Base-by-base conservation (phyloP, 2,113 vertebrate genomes). In the Crocuta crocuta region DNA sequence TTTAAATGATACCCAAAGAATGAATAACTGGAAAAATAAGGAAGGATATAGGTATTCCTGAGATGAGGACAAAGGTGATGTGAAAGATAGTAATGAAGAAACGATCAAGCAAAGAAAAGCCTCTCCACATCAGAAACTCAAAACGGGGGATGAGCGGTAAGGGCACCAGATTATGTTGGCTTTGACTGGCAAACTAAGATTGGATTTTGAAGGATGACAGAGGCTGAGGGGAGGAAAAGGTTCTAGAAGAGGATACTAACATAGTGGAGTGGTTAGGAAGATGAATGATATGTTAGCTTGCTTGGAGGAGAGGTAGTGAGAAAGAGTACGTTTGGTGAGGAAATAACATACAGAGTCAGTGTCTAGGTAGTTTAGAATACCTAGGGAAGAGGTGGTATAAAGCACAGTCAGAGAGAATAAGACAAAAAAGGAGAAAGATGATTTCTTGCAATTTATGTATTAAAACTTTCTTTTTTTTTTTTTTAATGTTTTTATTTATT, bases 101-200 rank as follows among this genome's bases (percentile, higher is more conserved):
- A 88, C 74, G 35, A 95, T 33, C 74, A 97, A 89, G 24, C 35
- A 71, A 89, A 65, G 31, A 66, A 45, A 89, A 78, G 19, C 80
- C 26, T 31, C 31, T 65, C 23, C 33, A 66, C n/a, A 78, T 66
- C 21, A 85, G 13, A 48, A 31, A 95, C 73, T 91, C 43, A 82
- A 26, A 61, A 63, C 35, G 28, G 39, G 19, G 90, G 31, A 26
- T 45, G 31, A 93, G 16, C 26, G 31, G 74, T 85, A 58, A 48
- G 31, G 23, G 50, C 35, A 91, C 10, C 31, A 28, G 4, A 80
- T 3, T 82, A 19, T 33, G 58, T 35, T 74, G 45, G 16, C 33
- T 95, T n/a, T 90, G 23, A 95, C 33, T 45, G 92, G 35, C 91
- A 92, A 94, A 89, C 24, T 33, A 58, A n/a, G 33, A 71, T n/a